Base-by-base conservation (phyloP, 2,113 vertebrate species). In the Ciconia boyciana region DNA sequence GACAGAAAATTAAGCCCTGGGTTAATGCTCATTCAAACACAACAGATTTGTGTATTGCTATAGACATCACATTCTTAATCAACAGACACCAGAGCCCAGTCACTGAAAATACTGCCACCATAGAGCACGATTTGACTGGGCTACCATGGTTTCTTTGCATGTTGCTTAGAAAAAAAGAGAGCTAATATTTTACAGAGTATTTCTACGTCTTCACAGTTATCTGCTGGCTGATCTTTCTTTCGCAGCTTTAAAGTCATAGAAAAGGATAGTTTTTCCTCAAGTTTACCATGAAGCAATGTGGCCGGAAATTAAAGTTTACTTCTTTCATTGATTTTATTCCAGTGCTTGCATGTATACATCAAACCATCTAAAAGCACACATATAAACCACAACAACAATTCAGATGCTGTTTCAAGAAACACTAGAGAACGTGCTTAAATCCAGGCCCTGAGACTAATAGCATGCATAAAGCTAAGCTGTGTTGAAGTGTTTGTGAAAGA, bases 1-100 rank as follows among this genome's bases (percentile, higher is more conserved):
- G 21, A 49, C 13, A 83, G 46, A 78, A 80, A 82, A 65, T 77
- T 34, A 81, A 83, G 55, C 84, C 65, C 25, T 57, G 48, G 78
- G 64, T 95, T 95, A 84, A 90, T 51, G 55, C 85, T 32, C 77
- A 87, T 93, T 94, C 87, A 87, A 95, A 57, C 46, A 18, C 68
- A 39, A 34, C 6, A 76, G 51, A 84, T 81, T 46, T 36, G 29
- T 43, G 41, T 24, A 29, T 79, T 92, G 84, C 61, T 66, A 10
- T 6, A n/a, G 91, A 55, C 31, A 62, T 16, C 69, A 41, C 17
- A 14, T 28, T 89, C 68, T 68, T 13, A 28, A 93, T 26, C 51
- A 81, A 86, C 13, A 57, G n/a, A 87, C 21, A 89, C n/a, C 29
- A 64, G 62, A 83, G 4, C 6, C 32, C 49, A 32, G 34, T 24